phyloP scores from a whole-genome alignment of 2,888 invertebrate species.

The Adelphocoris suturalis region DNA sequence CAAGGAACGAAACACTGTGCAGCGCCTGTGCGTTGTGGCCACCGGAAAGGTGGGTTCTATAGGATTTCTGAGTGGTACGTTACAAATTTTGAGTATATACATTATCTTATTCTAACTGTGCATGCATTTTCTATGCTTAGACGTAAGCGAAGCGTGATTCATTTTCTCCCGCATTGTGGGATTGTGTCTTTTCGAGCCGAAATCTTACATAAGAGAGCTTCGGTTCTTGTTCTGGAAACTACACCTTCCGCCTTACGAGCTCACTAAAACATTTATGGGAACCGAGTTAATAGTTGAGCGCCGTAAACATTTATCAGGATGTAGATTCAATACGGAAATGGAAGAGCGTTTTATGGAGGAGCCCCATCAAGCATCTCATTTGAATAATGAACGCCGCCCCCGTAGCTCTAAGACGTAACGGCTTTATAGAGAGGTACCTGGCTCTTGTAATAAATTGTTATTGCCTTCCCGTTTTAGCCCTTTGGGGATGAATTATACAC shows the following conservation, averaged over 20 bases:
- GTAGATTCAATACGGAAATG: conserved; percentile 39
- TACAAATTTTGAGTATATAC: no score
- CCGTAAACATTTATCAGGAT: neutral
- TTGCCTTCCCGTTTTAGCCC: neutral
- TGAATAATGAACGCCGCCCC: conserved; percentile 19
- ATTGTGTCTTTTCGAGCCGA: no score
- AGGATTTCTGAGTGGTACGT: no score
- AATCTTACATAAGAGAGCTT: no score
- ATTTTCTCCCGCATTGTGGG: no score
- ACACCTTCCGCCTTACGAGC: neutral
- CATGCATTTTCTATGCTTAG: no score
- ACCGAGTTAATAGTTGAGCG: neutral
- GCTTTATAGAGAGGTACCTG: conserved; percentile 33
- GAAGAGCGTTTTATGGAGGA: neutral
- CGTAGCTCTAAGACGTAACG: neutral
- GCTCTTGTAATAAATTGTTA: conserved; percentile 14
- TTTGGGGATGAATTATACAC: conserved; percentile 20
- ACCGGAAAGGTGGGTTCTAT: no score
- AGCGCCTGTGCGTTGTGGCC: no score
- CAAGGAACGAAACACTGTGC: no score
- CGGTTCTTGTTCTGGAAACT: no score
- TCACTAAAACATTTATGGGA: neutral
- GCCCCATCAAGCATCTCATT: conserved; percentile 9
- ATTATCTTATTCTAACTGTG: no score
- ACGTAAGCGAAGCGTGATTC: no score